phyloP scores from a whole-genome alignment of 2,797 vertebrate genomes.

The Peromyscus nudipes region DNA sequence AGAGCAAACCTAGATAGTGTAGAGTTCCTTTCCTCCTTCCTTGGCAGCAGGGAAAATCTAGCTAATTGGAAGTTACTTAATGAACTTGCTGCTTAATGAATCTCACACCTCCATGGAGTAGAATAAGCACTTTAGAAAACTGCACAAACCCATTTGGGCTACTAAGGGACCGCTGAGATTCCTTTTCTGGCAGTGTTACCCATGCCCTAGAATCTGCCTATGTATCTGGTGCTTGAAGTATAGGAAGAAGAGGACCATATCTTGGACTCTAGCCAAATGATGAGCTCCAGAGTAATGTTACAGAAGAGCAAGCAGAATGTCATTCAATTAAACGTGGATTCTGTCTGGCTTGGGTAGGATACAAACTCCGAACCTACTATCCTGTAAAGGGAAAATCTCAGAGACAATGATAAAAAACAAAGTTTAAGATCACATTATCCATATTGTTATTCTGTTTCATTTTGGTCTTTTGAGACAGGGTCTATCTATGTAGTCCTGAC shows the following conservation, averaged over 20 bases:
- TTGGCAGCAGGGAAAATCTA: background rate
- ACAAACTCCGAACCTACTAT: background rate
- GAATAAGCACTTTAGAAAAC: slow-evolving; percentile 49
- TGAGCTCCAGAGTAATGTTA: slow-evolving; percentile 28
- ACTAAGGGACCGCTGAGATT: slow-evolving; percentile 73
- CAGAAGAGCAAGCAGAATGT: slow-evolving; percentile 50
- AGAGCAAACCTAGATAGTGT: background rate
- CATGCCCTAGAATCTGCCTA: slow-evolving; percentile 36
- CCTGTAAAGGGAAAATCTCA: background rate
- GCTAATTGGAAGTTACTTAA: slow-evolving; percentile 30
- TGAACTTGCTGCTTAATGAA: slow-evolving; percentile 39
- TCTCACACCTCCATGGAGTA: background rate
- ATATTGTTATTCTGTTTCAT: background rate
- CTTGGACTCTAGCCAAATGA: slow-evolving; percentile 55
- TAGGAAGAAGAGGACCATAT: background rate
- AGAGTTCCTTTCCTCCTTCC: background rate
- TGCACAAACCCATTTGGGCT: slow-evolving; percentile 58
- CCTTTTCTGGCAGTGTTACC: background rate
- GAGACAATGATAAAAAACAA: slow-evolving; percentile 50
- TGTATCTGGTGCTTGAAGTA: slow-evolving; percentile 24
- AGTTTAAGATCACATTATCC: background rate
- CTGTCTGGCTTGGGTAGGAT: slow-evolving; percentile 29
- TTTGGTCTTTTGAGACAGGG: background rate
- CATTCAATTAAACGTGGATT: slow-evolving; percentile 58
- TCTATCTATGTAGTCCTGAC: background rate